Percentiles rank a stretch among this genome's conserved stretches.
Conservation (phyloP, 64 coral and sea anemone genomes). For the Trachythela sp. region DNA sequence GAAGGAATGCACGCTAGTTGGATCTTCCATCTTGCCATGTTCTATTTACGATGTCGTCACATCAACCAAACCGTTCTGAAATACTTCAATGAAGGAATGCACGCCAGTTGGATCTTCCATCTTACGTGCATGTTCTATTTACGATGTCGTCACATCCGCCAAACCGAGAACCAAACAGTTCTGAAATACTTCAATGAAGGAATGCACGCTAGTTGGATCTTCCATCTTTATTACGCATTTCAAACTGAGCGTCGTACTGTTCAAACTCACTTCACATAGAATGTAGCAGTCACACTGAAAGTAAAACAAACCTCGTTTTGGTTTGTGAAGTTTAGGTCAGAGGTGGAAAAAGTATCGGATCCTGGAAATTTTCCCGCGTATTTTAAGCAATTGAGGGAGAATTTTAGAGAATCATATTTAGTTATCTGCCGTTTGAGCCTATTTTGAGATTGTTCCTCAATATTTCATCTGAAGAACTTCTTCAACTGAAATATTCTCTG, state of each 20-base stretch:
- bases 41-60: not conserved
- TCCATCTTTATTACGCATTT: not conserved
- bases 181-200: slow-evolving; percentile 13
- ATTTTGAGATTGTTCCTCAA: too few species aligned
- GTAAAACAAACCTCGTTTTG: too few species aligned
- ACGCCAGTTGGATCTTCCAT: slow-evolving; percentile 11
- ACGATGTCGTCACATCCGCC: not conserved
- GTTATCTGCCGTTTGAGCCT: too few species aligned
- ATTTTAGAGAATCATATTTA: too few species aligned
- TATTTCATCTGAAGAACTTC: too few species aligned
- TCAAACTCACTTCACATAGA: not conserved
- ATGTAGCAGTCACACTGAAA: not conserved
- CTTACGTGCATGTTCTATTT: not conserved
- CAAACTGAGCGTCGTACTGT: not conserved
- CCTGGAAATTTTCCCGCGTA: too few species aligned
- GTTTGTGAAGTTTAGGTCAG: too few species aligned
- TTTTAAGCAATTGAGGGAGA: too few species aligned
- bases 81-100: slow-evolving; percentile 8
- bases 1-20: slow-evolving; percentile 1
- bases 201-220: not conserved
- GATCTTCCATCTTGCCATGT: not conserved
- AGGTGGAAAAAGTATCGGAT: too few species aligned
- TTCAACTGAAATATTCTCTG: too few species aligned
- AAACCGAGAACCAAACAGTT: not conserved
- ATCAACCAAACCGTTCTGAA: not conserved